Evolutionary conservation across 2,797 vertebrate genomes (phyloP), one percentile per base, ranked within the genome.

Genomic region (Oreonectes daqikongensis): DNA sequence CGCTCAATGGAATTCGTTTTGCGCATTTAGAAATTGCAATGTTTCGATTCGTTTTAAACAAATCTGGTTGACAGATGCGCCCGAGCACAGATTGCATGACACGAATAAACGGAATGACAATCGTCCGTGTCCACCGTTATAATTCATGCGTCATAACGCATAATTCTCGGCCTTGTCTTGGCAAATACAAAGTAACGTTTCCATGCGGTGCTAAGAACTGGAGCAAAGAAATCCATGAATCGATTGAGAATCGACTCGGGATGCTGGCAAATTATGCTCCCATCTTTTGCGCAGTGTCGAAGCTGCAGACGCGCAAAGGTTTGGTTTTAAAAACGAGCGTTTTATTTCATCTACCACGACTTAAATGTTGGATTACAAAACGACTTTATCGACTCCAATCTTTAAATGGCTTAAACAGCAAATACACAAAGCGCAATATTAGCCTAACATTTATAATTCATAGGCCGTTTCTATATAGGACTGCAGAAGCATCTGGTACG

Each of bases 161-260:
- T 57, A 46, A 85, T 82, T 82, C 83, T 82, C 81, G 84, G 87
- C 87, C 83, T 82, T 53, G 75, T 64, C 79, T 68, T 60, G 32
- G 57, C 40, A 60, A 26, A 82, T 55, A 78, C 76, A 87, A 85
- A 81, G 72, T 38, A 67, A 80, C 72, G 83, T 46, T 78, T 42
- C 72, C 79, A 53, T 80, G 42, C 63, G 64, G 46, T 60, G 61
- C 55, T 66, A 70, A 32, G 12, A 70, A 57, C 66, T 46, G 17
- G 53, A 67, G 40, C 67, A 38, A 17, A 72, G 60, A 68, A 68
- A 72, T 59, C 69, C 38, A 48, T 42, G 55, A 59, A 71, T 80
- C 75, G 75, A 77, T 57, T 22, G 65, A 15, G 66, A 75, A 75
- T 75, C 44, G 40, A 22, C 18, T 50, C 61, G 52, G 14, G 50